phyloP scores from a whole-genome alignment of 1,140 invertebrate genomes.

The Antheraea mylitta region DNA sequence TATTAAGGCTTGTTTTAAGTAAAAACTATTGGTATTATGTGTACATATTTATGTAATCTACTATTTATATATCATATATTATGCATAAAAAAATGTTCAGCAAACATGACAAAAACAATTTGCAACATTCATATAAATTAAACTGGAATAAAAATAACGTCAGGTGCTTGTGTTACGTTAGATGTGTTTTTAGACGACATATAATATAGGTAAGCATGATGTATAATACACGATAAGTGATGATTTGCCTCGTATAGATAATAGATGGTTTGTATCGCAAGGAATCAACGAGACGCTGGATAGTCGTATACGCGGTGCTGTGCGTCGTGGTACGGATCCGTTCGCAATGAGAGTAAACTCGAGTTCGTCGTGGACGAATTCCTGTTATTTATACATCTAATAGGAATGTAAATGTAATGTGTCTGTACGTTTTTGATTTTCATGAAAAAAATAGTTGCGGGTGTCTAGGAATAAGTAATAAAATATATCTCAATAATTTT shows the following conservation, averaged over 20 bases:
- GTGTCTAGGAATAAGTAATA: no score
- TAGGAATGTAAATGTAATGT: no score
- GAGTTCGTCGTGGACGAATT: no score
- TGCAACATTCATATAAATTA: not conserved
- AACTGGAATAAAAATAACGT: not conserved
- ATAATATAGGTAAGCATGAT: slow-evolving; percentile 55
- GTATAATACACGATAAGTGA: slow-evolving; percentile 49
- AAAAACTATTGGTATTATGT: not conserved
- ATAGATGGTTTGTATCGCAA: slow-evolving; percentile 36
- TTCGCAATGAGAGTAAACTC: not conserved
- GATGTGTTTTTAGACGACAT: slow-evolving; percentile 44
- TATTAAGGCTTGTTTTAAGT: slow-evolving; percentile 14
- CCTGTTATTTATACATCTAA: no score
- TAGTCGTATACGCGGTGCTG: no score
- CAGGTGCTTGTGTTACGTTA: slow-evolving; percentile 50
- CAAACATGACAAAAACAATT: not conserved
- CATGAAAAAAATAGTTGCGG: no score
- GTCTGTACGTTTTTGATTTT: no score
- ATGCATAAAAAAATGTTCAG: slow-evolving; percentile 2
- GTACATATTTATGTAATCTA: slow-evolving; percentile 1
- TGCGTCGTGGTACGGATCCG: not conserved
- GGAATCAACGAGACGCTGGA: no score
- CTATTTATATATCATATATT: not conserved
- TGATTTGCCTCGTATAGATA: slow-evolving; percentile 47
- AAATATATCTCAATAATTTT: no score